These are phyloP conservation scores for Pterocles gutturalis DNA, from an alignment of 2,113 vertebrate species.

Conservation along the genomic window DNA sequence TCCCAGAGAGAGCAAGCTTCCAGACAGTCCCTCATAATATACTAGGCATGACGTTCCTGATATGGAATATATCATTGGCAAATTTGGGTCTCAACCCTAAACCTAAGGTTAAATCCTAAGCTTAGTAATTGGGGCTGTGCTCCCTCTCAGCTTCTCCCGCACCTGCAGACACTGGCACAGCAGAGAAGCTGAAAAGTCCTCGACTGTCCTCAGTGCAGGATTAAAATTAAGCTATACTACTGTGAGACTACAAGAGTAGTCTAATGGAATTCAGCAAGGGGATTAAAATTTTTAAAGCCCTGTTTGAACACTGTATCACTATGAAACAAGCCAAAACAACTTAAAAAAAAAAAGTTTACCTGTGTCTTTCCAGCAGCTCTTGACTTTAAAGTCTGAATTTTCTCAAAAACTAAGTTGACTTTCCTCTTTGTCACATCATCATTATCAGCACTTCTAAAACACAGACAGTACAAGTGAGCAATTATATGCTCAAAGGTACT, in stretches of 20 bases:
- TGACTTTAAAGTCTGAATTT: constrained; percentile 97
- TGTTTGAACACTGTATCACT: neutral
- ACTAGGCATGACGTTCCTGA: too few relatives aligned
- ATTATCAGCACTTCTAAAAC: constrained; percentile 87
- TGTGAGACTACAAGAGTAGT: neutral
- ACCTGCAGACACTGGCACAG: too few relatives aligned
- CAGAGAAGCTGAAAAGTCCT: too few relatives aligned
- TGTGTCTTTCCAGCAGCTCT: constrained; percentile 85
- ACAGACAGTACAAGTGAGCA: neutral
- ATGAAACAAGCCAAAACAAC: neutral
- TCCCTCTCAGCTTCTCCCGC: too few relatives aligned
- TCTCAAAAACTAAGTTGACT: constrained; percentile 98
- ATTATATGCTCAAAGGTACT: neutral
- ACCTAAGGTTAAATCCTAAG: too few relatives aligned
- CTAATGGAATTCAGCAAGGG: neutral
- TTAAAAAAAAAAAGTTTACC: constrained; percentile 79
- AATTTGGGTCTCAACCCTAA: too few relatives aligned
- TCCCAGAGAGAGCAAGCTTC: too few relatives aligned
- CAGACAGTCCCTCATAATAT: too few relatives aligned
- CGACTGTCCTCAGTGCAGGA: neutral
- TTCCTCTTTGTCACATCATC: constrained; percentile 95
- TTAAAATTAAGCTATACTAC: neutral
- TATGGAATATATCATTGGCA: too few relatives aligned
- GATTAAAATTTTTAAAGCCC: neutral
- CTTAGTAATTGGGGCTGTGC: too few relatives aligned